A percentile compares a stretch with the other conserved stretches of the same genome.
Evolutionary conservation across 2,113 vertebrate genomes (phyloP).

Genomic region (Actinemys pallida): DNA sequence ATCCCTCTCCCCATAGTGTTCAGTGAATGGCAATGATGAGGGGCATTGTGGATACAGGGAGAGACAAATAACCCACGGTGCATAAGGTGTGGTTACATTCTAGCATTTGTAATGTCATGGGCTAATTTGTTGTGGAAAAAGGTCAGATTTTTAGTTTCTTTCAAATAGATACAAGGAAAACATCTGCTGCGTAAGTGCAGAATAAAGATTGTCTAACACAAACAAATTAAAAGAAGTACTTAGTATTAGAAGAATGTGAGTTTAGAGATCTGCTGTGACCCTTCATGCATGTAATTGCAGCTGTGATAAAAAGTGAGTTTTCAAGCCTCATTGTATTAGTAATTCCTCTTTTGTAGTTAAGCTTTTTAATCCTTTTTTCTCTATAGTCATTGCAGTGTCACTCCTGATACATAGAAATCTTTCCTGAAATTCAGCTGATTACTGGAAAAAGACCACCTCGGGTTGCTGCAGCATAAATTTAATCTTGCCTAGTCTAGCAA

Average conservation of each 20-base stretch:
- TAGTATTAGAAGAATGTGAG: background rate
- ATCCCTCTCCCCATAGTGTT: background rate
- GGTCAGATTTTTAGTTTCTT: slow-evolving; percentile 31
- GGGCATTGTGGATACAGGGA: background rate
- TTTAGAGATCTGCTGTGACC: slow-evolving; percentile 50
- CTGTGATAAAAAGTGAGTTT: slow-evolving; percentile 45
- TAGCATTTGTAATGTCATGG: background rate
- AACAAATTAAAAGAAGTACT: background rate
- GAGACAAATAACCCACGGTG: background rate
- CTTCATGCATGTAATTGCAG: slow-evolving; percentile 59
- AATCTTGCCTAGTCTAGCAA: background rate
- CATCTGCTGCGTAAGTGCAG: slow-evolving; percentile 23
- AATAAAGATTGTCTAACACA: background rate
- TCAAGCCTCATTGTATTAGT: background rate
- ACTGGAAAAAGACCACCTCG: background rate
- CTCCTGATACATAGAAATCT: background rate
- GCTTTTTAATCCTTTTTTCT: slow-evolving; percentile 41
- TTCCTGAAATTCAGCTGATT: slow-evolving; percentile 27
- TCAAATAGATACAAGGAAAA: slow-evolving; percentile 33
- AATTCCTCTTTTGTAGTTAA: background rate
- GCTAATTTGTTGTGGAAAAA: background rate
- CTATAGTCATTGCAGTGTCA: background rate
- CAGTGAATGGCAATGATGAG: background rate
- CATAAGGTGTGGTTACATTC: background rate
- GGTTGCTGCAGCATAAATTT: background rate